phyloP scores from a whole-genome alignment of 2,888 invertebrate genomes.

The Euzophera pinguis region DNA sequence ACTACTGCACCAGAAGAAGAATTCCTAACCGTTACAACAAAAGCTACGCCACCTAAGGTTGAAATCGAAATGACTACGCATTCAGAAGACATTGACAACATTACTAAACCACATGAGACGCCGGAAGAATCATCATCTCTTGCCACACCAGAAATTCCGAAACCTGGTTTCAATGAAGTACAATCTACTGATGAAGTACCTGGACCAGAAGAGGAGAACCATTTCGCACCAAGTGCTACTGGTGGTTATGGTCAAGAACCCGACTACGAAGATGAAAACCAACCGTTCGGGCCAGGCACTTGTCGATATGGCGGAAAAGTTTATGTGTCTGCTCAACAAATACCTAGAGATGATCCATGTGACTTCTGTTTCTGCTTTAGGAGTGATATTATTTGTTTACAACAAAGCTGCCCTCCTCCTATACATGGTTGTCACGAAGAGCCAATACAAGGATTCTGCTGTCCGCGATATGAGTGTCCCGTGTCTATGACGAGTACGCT shows the following conservation, averaged over 20 bases:
- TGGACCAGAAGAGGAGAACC: conserved; percentile 51
- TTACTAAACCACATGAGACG: conserved; percentile 42
- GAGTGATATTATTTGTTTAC: conserved; percentile 96
- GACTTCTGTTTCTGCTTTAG: conserved; percentile 98
- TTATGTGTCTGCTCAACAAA: conserved; percentile 96
- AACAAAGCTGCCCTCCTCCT: conserved; percentile 97
- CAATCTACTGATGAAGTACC: conserved; percentile 56
- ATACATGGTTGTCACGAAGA: conserved; percentile 95
- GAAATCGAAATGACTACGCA: conserved; percentile 31
- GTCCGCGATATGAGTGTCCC: conserved; percentile 95
- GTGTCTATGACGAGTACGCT: conserved; percentile 91
- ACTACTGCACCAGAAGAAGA: conserved; percentile 26
- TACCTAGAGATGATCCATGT: conserved; percentile 95
- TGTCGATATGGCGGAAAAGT: conserved; percentile 95
- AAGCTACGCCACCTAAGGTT: conserved; percentile 23
- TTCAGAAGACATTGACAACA: conserved; percentile 33
- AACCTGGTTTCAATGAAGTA: conserved; percentile 45
- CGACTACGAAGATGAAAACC: conserved; percentile 89
- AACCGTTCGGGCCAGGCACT: conserved; percentile 91
- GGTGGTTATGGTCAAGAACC: conserved; percentile 73
- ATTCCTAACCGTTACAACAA: conserved; percentile 22
- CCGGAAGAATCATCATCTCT: conserved; percentile 34
- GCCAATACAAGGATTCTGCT: conserved; percentile 95
- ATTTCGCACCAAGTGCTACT: conserved; percentile 56
- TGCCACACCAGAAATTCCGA: conserved; percentile 43